Evolutionary conservation across 2,797 vertebrate genomes (phyloP), one percentile per base, ranked within the genome.

Genomic region (Pseudochirops corinnae): DNA sequence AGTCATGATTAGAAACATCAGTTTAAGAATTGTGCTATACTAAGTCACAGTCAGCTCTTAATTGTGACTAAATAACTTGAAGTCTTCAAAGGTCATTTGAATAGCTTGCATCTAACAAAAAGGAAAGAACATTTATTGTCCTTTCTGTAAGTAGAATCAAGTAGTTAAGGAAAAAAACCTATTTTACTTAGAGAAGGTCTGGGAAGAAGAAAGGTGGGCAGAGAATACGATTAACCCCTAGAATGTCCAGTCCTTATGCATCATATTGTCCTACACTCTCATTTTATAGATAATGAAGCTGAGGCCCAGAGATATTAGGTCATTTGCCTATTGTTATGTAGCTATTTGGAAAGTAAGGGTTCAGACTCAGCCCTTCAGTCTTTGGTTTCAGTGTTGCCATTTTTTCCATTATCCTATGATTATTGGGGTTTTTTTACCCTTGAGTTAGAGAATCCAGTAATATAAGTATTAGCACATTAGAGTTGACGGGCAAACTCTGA

Each of bases 41-140:
- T 94, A 97, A 96, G 95, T 55, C 93, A 21, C 60, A 95, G 53
- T 94, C 93, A 95, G 13, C 91, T 96, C 53, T 93, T 93, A 93
- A 56, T 16, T 87, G 74, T 87, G 21, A 39, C 39, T 87, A 50
- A 87, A 87, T 90, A 62, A 94, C 60, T 14, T 74, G 93, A 94
- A 87, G 93, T 91, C 91, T 90, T 95, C 55, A 82, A 26, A 94
- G 57, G 67, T 91, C 39, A 82, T 94, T 96, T 95, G 94, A 94
- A 95, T 94, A 56, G 4, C 31, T 94, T 92, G 18, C 55, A 53
- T 92, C 55, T 92, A 92, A 91, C 10, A 33, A 29, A 24, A 96
- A 92, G 46, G 14, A 96, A 95, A 39, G 93, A 93, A 91, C 57
- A 21, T 56, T 96, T 95, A 55, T 21, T 97, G 57, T 93, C 39